Percentiles rank a stretch among this genome's conserved stretches.
These are phyloP conservation scores for Iphiclides podalirius DNA, from an alignment of 2,888 invertebrate genomes.

Conservation along the genomic window DNA sequence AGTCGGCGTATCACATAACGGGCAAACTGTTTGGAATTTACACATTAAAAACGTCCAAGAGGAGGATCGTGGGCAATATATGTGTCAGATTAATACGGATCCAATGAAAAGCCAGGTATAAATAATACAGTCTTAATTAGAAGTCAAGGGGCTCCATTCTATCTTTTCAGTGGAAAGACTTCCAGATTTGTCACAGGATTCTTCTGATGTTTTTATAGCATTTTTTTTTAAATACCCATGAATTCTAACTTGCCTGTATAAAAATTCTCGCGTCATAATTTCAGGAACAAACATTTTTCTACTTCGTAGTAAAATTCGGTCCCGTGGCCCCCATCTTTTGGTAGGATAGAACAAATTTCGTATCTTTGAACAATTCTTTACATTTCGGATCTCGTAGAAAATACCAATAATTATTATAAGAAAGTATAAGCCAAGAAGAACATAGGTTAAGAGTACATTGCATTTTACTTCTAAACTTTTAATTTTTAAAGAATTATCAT, in stretches of 20 bases:
- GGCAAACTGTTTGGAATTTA: slow-evolving; percentile 93
- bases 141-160: slow-evolving; percentile 51
- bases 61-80: slow-evolving; percentile 93
- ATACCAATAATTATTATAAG: slow-evolving; percentile 44
- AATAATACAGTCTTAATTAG: slow-evolving; percentile 39
- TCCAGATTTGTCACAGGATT: slow-evolving; percentile 18
- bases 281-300: slow-evolving; percentile 72
- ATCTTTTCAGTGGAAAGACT: slow-evolving; percentile 33
- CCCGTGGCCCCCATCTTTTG: slow-evolving; percentile 60
- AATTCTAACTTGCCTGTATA: slow-evolving; percentile 69
- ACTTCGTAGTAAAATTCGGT: slow-evolving; percentile 57
- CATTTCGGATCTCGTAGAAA: slow-evolving; percentile 39
- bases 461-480: slow-evolving; percentile 30
- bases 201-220: slow-evolving; percentile 20
- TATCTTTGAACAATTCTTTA: slow-evolving; percentile 33
- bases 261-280: slow-evolving; percentile 73
- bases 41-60: slow-evolving; percentile 92
- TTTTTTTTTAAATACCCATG: slow-evolving; percentile 48
- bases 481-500: slow-evolving; percentile 40
- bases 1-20: slow-evolving; percentile 91
- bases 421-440: slow-evolving; percentile 43
- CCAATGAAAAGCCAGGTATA: slow-evolving; percentile 92
- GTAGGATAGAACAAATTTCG: slow-evolving; percentile 40
- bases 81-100: slow-evolving; percentile 97
- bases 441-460: slow-evolving; percentile 44